Evolutionary conservation across 2,797 vertebrate genomes (phyloP).

Genomic region (Peromyscus melanophrys): DNA sequence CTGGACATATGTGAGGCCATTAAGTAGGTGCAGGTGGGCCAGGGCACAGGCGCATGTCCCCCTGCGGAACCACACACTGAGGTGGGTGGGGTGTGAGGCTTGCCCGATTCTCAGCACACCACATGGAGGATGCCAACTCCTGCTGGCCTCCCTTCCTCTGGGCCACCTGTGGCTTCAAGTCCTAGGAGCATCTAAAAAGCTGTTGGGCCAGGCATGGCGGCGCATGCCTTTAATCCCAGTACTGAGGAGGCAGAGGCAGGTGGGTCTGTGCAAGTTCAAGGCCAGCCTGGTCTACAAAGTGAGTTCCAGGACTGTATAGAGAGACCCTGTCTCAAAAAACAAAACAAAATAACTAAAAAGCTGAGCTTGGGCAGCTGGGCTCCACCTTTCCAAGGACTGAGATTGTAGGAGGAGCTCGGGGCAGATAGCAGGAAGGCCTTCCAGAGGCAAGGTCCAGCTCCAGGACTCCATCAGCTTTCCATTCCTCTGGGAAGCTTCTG

Average conservation of each 20-base stretch:
- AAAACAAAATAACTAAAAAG: background rate
- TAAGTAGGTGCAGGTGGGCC: constrained; percentile 92
- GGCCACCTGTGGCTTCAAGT: background rate
- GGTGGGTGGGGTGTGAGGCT: background rate
- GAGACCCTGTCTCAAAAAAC: background rate
- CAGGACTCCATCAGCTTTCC: background rate
- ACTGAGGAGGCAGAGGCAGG: background rate
- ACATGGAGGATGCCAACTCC: background rate
- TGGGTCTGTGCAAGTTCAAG: background rate
- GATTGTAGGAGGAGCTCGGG: background rate
- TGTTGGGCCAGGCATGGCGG: background rate
- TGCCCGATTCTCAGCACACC: background rate
- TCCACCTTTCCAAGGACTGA: background rate
- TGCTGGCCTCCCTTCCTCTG: background rate
- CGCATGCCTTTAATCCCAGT: background rate
- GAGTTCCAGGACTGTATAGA: background rate
- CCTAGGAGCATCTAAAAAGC: background rate
- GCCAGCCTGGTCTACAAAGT: background rate
- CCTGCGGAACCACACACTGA: background rate
- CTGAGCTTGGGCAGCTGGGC: background rate
- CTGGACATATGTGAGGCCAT: constrained; percentile 99
- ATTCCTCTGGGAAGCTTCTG: background rate
- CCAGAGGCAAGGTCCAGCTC: background rate
- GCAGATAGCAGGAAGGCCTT: background rate
- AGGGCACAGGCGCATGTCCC: fast-evolving